These are phyloP conservation scores for Helobdella robusta DNA, from an alignment of 2,888 invertebrate species.

Conservation along the genomic window DNA sequence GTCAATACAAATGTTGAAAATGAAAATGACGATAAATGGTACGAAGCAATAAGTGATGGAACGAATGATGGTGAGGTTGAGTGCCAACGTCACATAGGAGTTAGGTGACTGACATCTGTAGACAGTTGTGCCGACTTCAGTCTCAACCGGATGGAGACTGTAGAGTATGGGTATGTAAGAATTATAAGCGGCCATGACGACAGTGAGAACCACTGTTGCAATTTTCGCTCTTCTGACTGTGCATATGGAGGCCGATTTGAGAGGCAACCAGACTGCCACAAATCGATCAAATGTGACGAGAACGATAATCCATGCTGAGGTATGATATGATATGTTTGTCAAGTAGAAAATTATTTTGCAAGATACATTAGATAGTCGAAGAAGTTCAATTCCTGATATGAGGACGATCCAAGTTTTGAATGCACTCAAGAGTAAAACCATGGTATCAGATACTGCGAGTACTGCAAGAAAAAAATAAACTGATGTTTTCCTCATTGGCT, in stretches of 20 bases:
- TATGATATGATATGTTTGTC: constrained; percentile 37
- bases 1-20: constrained; percentile 25
- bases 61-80: constrained; percentile 10
- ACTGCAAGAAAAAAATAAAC: constrained; percentile 43
- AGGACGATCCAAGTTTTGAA: constrained; percentile 43
- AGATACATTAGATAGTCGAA: constrained; percentile 39
- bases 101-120: not conserved
- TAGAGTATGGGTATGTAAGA: not conserved
- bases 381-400: constrained; percentile 40
- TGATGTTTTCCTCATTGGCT: constrained; percentile 42
- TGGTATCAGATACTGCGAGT: constrained; percentile 42
- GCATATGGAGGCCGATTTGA: constrained; percentile 29
- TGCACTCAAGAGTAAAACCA: constrained; percentile 42
- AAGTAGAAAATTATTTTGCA: constrained; percentile 42
- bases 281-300: constrained; percentile 32
- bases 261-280: constrained; percentile 32
- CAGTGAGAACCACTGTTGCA: constrained; percentile 17
- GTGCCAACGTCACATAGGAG: not conserved
- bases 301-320: constrained; percentile 32
- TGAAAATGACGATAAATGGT: constrained; percentile 25
- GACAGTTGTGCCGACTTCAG: not conserved
- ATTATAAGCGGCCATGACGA: constrained; percentile 24
- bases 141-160: constrained; percentile 6
- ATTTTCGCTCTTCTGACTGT: constrained; percentile 24
- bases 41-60: constrained; percentile 24